These are phyloP conservation scores for Drosophila bocqueti DNA, from an alignment of 1,140 invertebrate species.

Conservation along the genomic window DNA sequence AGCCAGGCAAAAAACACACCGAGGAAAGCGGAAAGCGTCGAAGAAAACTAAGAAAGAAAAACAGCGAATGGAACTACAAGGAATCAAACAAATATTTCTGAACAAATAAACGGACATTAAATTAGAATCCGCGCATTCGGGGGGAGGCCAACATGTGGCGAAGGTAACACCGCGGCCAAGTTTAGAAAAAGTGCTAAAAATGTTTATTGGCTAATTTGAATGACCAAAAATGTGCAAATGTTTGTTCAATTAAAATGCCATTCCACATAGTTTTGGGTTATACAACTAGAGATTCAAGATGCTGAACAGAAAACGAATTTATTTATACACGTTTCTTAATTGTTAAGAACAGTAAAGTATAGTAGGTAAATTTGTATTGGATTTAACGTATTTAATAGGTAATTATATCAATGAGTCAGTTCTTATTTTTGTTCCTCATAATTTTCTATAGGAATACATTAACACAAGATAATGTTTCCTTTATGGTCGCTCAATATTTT, in stretches of 20 bases:
- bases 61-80: conserved; percentile 13
- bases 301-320: neutral
- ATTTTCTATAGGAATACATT: neutral
- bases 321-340: neutral
- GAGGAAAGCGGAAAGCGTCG: conserved; percentile 17
- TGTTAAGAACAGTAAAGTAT: neutral
- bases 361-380: neutral
- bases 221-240: conserved; percentile 47
- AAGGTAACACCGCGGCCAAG: conserved; percentile 19
- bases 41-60: conserved; percentile 25
- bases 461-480: neutral
- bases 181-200: conserved; percentile 25
- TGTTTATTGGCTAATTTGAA: conserved; percentile 32
- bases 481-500: neutral
- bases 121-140: conserved; percentile 24
- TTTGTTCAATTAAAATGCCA: conserved; percentile 52
- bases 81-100: conserved; percentile 55
- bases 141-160: conserved; percentile 21
- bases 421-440: neutral
- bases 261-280: conserved; percentile 23
- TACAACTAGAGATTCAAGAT: neutral
- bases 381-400: neutral
- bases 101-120: conserved; percentile 66
- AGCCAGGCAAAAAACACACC: conserved; percentile 48
- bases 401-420: neutral